Percentiles rank a stretch among this genome's conserved stretches.
Evolutionary conservation across 2,797 vertebrate genomes (phyloP).

Genomic region (Poeciliopsis turneri): DNA sequence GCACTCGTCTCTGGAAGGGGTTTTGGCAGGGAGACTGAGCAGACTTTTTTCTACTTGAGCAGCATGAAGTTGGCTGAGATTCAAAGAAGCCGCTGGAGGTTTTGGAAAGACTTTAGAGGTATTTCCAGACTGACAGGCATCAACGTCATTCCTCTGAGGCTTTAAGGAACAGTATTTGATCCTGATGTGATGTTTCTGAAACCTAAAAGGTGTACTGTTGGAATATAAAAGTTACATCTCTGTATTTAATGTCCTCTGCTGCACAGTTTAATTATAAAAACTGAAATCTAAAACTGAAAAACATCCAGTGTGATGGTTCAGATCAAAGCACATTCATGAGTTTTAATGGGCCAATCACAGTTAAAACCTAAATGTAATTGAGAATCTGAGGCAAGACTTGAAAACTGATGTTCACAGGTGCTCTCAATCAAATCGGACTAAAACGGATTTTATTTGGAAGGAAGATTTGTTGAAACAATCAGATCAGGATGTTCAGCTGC

Average conservation of each 20-base stretch:
- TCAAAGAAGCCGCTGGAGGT: constrained; percentile 52
- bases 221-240: background rate
- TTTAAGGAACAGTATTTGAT: constrained; percentile 50
- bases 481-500: background rate
- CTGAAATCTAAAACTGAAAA: background rate
- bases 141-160: constrained; percentile 48
- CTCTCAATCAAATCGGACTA: background rate
- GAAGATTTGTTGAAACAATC: background rate
- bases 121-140: constrained; percentile 71
- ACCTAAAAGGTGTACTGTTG: constrained; percentile 3
- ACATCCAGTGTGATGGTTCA: background rate
- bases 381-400: background rate
- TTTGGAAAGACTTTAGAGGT: constrained; percentile 59
- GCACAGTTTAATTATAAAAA: background rate
- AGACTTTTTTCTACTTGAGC: constrained; percentile 40
- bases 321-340: background rate
- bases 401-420: background rate
- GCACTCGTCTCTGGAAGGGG: constrained; percentile 25
- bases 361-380: background rate
- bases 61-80: constrained; percentile 47
- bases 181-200: constrained; percentile 30
- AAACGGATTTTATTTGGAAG: background rate
- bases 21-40: constrained; percentile 55
- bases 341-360: background rate
- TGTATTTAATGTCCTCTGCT: background rate